Evolutionary conservation across 2,113 vertebrate species (phyloP).

Genomic region (Campylomormyrus tamandua): DNA sequence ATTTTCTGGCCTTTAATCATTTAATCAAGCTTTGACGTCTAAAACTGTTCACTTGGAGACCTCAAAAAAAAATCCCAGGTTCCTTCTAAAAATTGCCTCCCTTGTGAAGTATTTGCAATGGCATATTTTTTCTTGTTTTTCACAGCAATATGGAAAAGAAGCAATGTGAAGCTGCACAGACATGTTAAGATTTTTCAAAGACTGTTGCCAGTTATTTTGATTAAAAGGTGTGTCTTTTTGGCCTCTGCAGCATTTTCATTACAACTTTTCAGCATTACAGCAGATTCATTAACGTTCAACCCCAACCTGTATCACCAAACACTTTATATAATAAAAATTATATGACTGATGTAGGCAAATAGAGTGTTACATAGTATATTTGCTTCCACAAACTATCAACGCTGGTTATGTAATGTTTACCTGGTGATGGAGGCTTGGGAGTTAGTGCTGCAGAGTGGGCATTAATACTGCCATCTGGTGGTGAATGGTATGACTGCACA

Average conservation of each 20-base stretch:
- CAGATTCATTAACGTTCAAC: neutral
- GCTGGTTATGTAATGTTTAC: neutral
- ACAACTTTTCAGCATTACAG: neutral
- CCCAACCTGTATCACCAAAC: neutral
- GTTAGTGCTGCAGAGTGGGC: neutral
- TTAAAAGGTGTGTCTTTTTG: neutral
- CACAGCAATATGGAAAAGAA: neutral
- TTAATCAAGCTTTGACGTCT: neutral
- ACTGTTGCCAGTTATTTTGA: neutral
- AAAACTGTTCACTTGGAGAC: neutral
- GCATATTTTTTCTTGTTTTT: neutral
- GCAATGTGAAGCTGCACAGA: neutral
- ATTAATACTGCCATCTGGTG: constrained; percentile 10
- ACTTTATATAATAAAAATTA: neutral
- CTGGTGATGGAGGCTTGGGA: neutral
- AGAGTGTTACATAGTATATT: neutral
- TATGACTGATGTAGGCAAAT: neutral
- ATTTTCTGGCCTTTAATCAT: constrained; percentile 10
- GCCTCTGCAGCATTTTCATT: neutral
- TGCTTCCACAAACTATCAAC: neutral
- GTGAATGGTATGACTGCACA: neutral
- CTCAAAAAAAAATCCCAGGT: neutral
- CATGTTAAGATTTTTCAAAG: neutral
- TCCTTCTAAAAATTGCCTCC: neutral
- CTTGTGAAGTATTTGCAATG: neutral